Conservation (phyloP, 2,888 invertebrate species). For the Linnaemya tessellans region DNA sequence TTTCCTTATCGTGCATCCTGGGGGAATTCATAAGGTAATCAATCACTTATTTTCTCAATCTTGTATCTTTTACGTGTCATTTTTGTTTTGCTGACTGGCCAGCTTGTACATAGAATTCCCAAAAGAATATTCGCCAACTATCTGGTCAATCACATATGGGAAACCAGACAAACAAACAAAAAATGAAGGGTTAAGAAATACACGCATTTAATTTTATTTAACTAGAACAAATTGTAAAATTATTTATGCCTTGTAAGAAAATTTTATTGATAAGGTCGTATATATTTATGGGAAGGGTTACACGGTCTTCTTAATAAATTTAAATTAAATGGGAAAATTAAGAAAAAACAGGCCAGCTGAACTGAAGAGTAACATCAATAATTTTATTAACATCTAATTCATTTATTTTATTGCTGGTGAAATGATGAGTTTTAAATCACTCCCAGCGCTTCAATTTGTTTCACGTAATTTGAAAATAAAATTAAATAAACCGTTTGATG, state of each 20-base stretch:
- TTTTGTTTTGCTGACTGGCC: constrained; percentile 49
- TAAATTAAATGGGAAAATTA: neutral
- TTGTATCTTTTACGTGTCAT: constrained; percentile 64
- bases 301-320: neutral
- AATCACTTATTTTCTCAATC: constrained; percentile 68
- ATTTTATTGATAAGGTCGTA: constrained; percentile 52
- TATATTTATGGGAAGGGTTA: neutral
- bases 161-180: constrained; percentile 4
- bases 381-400: neutral
- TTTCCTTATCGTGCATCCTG: constrained; percentile 52
- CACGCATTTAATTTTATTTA: constrained; percentile 63
- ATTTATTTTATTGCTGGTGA: neutral
- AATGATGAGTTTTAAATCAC: no score
- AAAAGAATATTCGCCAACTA: constrained; percentile 49
- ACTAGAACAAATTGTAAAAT: constrained; percentile 66
- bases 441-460: no score
- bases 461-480: no score
- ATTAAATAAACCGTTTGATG: no score
- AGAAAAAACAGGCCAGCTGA: constrained; percentile 5
- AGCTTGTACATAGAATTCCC: constrained; percentile 38
- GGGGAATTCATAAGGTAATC: constrained; percentile 62
- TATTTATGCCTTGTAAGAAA: constrained; percentile 66
- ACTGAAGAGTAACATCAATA: neutral
- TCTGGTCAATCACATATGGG: constrained; percentile 65
- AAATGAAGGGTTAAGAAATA: constrained; percentile 35